A percentile compares a stretch with the other conserved stretches of the same genome.
Conservation (phyloP, 1,140 invertebrate genomes). For the Anadara kagoshimensis region DNA sequence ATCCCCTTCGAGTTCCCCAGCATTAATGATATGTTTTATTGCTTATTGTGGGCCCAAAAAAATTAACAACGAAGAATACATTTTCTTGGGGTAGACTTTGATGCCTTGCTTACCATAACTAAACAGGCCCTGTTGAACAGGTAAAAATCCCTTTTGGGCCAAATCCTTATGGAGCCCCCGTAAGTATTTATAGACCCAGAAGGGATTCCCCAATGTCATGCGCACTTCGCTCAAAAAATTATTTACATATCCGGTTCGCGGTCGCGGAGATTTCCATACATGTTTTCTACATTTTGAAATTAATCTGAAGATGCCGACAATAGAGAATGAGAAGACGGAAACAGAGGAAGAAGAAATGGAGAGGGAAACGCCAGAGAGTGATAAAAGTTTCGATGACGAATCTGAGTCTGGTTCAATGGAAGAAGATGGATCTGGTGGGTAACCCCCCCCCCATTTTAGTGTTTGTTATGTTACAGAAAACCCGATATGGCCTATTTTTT, state of each 20-base stretch:
- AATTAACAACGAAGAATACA: too few relatives aligned
- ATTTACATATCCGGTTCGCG: constrained; percentile 33
- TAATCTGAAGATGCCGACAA: constrained; percentile 64
- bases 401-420: constrained; percentile 71
- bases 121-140: too few relatives aligned
- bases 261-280: constrained; percentile 20
- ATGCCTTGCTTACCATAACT: too few relatives aligned
- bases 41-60: too few relatives aligned
- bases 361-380: constrained; percentile 74
- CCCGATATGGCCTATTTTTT: too few relatives aligned
- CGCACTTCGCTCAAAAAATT: constrained; percentile 34
- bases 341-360: constrained; percentile 75
- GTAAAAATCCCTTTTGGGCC: too few relatives aligned
- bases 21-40: too few relatives aligned
- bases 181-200: constrained; percentile 6
- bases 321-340: constrained; percentile 73
- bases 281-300: not conserved
- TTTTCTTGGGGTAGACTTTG: too few relatives aligned
- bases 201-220: constrained; percentile 44
- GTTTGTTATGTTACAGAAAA: too few relatives aligned
- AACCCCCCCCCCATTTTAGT: not conserved
- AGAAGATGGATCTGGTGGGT: constrained; percentile 70
- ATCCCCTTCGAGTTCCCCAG: too few relatives aligned
- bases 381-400: constrained; percentile 74
- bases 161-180: not conserved